These are phyloP conservation scores for Eulemur rubriventer DNA, from an alignment of 2,797 vertebrate genomes.

Conservation along the genomic window DNA sequence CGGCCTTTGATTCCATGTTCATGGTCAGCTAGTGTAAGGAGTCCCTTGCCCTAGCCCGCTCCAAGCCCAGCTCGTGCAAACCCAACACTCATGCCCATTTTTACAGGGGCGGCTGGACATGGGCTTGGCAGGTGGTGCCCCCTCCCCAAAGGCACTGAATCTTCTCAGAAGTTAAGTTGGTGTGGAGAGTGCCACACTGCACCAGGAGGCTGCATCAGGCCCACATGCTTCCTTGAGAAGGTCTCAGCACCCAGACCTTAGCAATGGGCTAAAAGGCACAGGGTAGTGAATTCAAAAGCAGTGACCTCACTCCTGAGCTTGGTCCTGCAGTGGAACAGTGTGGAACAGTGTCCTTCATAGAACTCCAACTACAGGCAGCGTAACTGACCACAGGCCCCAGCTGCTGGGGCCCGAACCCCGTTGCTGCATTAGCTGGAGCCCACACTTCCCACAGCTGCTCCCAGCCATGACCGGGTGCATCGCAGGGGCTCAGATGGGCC, in stretches of 20 bases:
- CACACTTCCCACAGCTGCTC: neutral
- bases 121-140: neutral
- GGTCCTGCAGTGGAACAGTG: neutral
- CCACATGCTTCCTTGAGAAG: fast-evolving
- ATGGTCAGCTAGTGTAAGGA: neutral
- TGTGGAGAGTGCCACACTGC: neutral
- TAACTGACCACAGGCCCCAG: neutral
- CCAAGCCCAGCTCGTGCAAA: neutral
- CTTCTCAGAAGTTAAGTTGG: neutral
- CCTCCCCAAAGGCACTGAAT: neutral
- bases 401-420: neutral
- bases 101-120: neutral
- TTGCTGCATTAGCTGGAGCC: neutral
- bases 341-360: neutral
- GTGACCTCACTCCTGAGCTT: neutral
- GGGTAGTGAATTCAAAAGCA: neutral
- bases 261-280: neutral
- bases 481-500: neutral
- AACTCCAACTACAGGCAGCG: too few relatives aligned
- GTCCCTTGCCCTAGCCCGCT: neutral
- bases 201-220: too few relatives aligned
- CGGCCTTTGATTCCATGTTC: fast-evolving
- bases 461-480: neutral
- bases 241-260: neutral
- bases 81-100: neutral